These are phyloP conservation scores for Morus bassanus DNA, from an alignment of 2,797 vertebrate genomes.

Conservation along the genomic window DNA sequence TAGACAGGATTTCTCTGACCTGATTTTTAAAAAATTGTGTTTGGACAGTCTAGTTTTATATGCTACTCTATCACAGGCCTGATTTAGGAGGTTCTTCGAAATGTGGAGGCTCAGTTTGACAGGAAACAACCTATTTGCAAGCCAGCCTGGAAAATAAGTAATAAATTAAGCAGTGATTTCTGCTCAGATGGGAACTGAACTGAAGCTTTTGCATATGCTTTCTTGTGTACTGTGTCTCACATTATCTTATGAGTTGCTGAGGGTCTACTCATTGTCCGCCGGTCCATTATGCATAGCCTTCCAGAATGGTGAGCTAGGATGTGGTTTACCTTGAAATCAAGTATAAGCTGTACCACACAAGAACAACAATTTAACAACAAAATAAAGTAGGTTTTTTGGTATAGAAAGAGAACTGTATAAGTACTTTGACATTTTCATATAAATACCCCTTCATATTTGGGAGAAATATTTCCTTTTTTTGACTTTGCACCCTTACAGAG, in stretches of 20 bases:
- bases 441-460: not conserved
- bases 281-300: not conserved
- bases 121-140: not conserved
- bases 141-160: not conserved
- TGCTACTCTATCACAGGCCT: not conserved
- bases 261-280: not conserved
- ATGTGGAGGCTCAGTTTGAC: not conserved
- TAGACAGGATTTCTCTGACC: slow-evolving; percentile 29
- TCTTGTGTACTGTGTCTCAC: not conserved
- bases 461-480: not conserved
- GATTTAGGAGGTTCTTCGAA: not conserved
- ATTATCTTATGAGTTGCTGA: not conserved
- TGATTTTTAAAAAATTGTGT: slow-evolving; percentile 10
- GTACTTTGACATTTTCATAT: not conserved
- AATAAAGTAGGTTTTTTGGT: not conserved
- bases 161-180: not conserved
- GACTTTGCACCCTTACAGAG: not conserved
- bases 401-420: not conserved
- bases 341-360: not conserved
- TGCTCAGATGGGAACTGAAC: not conserved
- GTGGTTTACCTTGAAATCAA: not conserved
- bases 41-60: not conserved
- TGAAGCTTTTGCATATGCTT: not conserved
- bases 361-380: not conserved
- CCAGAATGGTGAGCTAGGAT: not conserved